Conservation (phyloP, 1,140 invertebrate genomes). For the Coptotermes formosanus region DNA sequence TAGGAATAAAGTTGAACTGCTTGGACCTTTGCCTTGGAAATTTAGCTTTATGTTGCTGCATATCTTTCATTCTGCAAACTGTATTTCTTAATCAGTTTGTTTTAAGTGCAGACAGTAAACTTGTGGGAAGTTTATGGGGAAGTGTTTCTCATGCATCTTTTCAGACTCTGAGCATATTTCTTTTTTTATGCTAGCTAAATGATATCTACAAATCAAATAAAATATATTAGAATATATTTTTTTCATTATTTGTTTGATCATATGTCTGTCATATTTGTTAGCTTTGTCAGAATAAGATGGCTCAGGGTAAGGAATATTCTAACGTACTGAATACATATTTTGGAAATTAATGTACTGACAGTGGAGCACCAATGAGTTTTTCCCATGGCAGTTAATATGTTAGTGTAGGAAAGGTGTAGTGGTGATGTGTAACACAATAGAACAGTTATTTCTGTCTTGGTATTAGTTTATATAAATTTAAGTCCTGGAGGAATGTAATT, state of each 20-base stretch:
- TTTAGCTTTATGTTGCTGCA: neutral
- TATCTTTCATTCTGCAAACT: neutral
- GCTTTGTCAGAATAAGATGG: neutral
- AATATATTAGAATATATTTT: neutral
- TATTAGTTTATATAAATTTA: neutral
- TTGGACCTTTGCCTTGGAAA: neutral
- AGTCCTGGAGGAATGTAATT: neutral
- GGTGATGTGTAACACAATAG: neutral
- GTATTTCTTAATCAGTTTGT: neutral
- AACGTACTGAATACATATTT: neutral
- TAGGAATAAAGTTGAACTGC: neutral
- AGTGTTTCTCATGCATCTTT: neutral
- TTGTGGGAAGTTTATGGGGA: neutral
- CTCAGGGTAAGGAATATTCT: constrained; percentile 1
- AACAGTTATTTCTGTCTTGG: neutral
- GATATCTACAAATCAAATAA: neutral
- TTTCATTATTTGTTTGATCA: neutral
- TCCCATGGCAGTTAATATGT: constrained; percentile 14
- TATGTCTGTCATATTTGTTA: constrained; percentile 4
- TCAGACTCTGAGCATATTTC: neutral
- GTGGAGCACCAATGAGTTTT: neutral
- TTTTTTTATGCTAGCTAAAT: neutral
- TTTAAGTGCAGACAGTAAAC: neutral
- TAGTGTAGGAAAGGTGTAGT: neutral
- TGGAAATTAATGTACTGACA: neutral